Evolutionary conservation across 2,113 vertebrate genomes (phyloP).

Genomic region (Chitala chitala): DNA sequence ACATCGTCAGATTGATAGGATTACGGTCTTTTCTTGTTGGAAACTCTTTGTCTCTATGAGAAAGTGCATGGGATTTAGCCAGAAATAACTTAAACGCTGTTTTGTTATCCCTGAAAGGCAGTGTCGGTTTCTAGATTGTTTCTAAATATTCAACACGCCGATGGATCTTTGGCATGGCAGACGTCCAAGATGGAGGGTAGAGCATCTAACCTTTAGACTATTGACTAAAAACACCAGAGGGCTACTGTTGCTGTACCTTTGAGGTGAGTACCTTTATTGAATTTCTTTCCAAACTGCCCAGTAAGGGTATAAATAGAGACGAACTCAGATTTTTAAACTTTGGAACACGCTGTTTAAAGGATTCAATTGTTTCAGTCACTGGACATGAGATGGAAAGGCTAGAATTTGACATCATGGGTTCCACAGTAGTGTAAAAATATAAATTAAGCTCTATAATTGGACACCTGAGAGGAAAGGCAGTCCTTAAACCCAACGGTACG

Average conservation of each 20-base stretch:
- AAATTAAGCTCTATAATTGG: constrained; percentile 3
- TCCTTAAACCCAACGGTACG: not conserved
- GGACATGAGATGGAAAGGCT: not conserved
- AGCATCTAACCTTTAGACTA: not conserved
- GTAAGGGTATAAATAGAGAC: no score
- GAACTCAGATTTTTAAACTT: not conserved
- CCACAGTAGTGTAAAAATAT: not conserved
- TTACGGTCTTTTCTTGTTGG: no score
- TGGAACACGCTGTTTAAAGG: not conserved
- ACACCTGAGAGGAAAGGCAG: not conserved
- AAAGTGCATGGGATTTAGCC: no score
- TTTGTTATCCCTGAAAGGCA: no score
- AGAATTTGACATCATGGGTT: not conserved
- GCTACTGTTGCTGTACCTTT: not conserved
- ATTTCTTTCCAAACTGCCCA: constrained; percentile 6
- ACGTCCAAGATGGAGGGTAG: no score
- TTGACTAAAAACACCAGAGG: no score
- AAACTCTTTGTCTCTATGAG: no score
- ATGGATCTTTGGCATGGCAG: not conserved
- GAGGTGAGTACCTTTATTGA: not conserved
- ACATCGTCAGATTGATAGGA: no score
- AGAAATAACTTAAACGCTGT: no score
- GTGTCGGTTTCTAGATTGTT: no score
- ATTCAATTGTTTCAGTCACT: not conserved
- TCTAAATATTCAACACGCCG: not conserved